Conservation (phyloP, 2,113 vertebrate genomes). For the Equus quagga region DNA sequence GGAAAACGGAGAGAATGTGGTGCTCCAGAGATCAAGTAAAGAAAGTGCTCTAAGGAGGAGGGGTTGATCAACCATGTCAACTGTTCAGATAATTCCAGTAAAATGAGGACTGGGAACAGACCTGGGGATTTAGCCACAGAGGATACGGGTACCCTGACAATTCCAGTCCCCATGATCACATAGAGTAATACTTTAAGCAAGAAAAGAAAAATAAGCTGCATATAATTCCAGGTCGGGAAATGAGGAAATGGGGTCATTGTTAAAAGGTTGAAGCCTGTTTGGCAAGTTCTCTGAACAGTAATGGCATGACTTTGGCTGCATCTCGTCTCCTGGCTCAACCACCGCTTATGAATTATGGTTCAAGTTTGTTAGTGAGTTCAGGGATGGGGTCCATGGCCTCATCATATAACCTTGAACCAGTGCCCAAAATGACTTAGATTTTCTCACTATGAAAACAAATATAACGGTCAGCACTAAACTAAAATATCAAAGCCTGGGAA, state of each 20-base stretch:
- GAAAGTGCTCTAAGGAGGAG: neutral
- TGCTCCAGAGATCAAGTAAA: neutral
- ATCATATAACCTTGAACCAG: constrained; percentile 24
- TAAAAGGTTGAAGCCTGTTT: constrained; percentile 27
- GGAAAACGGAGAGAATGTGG: neutral
- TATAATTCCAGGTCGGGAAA: constrained; percentile 31
- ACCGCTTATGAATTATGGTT: neutral
- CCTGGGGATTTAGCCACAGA: neutral
- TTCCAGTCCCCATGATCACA: neutral
- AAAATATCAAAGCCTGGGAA: constrained; percentile 42
- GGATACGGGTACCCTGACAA: neutral
- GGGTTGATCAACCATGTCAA: neutral
- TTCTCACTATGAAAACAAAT: constrained; percentile 56
- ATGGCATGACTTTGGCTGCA: neutral
- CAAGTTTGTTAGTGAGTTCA: constrained; percentile 44
- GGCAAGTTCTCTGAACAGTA: neutral
- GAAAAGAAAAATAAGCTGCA: constrained; percentile 41
- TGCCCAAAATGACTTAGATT: constrained; percentile 50
- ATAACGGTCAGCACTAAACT: constrained; percentile 27
- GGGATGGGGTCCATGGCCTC: neutral
- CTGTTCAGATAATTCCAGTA: neutral
- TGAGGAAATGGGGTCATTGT: constrained; percentile 39
- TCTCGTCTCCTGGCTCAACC: neutral
- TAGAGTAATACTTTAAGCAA: neutral
- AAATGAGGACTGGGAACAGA: neutral